Conservation (phyloP, 2,797 vertebrate species). For the Centropyge bicolor region DNA sequence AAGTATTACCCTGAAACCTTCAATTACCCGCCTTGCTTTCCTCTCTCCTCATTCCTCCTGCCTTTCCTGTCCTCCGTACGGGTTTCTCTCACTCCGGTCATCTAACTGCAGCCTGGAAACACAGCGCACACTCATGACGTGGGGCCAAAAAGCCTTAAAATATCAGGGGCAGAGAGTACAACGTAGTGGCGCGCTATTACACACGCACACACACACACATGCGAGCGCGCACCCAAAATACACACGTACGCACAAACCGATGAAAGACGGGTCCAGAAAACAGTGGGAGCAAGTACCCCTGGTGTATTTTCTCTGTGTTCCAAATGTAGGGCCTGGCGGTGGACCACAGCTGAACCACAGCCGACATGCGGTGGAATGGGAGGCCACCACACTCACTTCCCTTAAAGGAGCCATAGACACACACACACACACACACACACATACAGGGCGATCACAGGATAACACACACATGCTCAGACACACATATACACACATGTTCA, state of each 20-base stretch:
- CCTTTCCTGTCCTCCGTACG: slow-evolving; percentile 73
- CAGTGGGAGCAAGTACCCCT: slow-evolving; percentile 73
- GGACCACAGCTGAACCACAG: slow-evolving; percentile 83
- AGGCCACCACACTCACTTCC: slow-evolving; percentile 81
- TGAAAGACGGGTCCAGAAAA: slow-evolving; percentile 79
- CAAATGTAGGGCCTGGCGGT: slow-evolving; percentile 81
- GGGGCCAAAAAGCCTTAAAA: slow-evolving; percentile 79
- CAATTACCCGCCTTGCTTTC: slow-evolving; percentile 86
- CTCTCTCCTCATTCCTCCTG: slow-evolving; percentile 80
- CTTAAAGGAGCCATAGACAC: slow-evolving; percentile 75
- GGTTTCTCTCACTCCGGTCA: slow-evolving; percentile 72
- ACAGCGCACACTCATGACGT: slow-evolving; percentile 70
- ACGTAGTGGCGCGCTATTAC: slow-evolving; percentile 59
- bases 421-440: slow-evolving; percentile 58
- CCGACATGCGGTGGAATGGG: slow-evolving; percentile 80
- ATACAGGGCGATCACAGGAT: slow-evolving; percentile 42
- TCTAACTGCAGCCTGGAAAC: slow-evolving; percentile 79
- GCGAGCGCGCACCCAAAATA: slow-evolving; percentile 63
- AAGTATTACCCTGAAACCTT: slow-evolving; percentile 87
- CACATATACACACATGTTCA: slow-evolving; percentile 64
- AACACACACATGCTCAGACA: slow-evolving; percentile 49
- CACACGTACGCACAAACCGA: slow-evolving; percentile 70
- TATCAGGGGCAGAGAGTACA: slow-evolving; percentile 80
- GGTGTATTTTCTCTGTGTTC: slow-evolving; percentile 80
- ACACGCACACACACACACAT: slow-evolving; percentile 40